These are phyloP conservation scores for Cuculus canorus DNA, from an alignment of 2,797 vertebrate species.

Conservation along the genomic window DNA sequence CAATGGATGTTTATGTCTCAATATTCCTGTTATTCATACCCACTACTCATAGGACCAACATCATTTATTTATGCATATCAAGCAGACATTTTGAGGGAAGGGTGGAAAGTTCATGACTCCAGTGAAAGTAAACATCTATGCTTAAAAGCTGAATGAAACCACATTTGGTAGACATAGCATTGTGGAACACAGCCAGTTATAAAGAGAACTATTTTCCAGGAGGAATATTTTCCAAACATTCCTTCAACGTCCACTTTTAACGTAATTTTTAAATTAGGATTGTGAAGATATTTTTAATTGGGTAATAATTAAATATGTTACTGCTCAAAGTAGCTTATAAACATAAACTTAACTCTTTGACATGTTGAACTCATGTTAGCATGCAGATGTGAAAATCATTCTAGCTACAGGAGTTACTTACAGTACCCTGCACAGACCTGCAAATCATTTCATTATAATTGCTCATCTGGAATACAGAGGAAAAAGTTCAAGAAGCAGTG, in stretches of 20 bases:
- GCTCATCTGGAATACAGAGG: background rate
- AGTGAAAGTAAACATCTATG: slow-evolving; percentile 12
- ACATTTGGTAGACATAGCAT: background rate
- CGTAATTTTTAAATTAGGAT: background rate
- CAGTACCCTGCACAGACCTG: background rate
- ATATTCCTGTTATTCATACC: background rate
- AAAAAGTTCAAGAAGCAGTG: background rate
- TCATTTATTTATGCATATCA: background rate
- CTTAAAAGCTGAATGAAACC: slow-evolving; percentile 22
- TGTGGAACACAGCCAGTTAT: background rate
- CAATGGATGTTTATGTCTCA: background rate
- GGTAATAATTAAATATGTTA: background rate
- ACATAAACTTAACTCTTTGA: background rate
- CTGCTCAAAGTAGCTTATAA: background rate
- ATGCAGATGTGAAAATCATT: background rate
- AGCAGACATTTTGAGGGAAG: background rate
- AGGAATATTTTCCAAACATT: background rate
- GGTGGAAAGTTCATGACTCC: slow-evolving; percentile 6
- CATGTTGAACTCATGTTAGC: background rate
- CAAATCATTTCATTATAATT: background rate
- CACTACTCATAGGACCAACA: background rate
- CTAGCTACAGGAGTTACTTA: background rate
- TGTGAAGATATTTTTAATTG: background rate
- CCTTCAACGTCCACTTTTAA: background rate
- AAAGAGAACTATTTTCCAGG: background rate